phyloP scores from a whole-genome alignment of 2,888 invertebrate species.

The Epinotia nisella region DNA sequence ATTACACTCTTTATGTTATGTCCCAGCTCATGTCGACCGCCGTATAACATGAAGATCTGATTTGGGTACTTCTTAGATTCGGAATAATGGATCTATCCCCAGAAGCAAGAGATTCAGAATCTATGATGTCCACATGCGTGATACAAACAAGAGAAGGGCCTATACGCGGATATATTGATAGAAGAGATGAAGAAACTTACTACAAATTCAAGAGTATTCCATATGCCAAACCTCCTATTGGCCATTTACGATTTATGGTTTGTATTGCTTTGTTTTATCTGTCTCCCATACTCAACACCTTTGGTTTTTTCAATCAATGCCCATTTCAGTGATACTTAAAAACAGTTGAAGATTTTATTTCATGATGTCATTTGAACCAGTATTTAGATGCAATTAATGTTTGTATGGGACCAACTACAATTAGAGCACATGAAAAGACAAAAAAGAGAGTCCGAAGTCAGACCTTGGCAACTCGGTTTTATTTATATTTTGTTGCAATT shows the following conservation, averaged over 20 bases:
- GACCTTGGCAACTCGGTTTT: too few species aligned
- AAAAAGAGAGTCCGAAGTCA: too few species aligned
- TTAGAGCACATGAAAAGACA: too few species aligned
- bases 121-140: constrained; percentile 45
- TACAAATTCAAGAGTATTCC: constrained; percentile 74
- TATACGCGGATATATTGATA: constrained; percentile 65
- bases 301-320: too few species aligned
- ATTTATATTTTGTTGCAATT: too few species aligned
- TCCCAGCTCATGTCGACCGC: background rate
- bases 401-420: too few species aligned
- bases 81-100: constrained; percentile 22
- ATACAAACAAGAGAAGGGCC: constrained; percentile 66
- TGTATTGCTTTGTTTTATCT: constrained; percentile 49
- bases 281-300: background rate
- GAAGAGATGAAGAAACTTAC: constrained; percentile 57
- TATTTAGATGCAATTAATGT: too few species aligned
- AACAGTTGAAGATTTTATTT: too few species aligned
- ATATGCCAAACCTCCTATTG: constrained; percentile 74
- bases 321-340: too few species aligned
- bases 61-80: background rate
- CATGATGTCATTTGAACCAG: too few species aligned
- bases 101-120: constrained; percentile 26
- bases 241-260: constrained; percentile 70
- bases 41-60: background rate
- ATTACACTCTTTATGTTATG: too few species aligned